A percentile compares a stretch with the other conserved stretches of the same genome.
These are phyloP conservation scores for Portunus trituberculatus DNA, from an alignment of 1,140 invertebrate species.

Conservation along the genomic window DNA sequence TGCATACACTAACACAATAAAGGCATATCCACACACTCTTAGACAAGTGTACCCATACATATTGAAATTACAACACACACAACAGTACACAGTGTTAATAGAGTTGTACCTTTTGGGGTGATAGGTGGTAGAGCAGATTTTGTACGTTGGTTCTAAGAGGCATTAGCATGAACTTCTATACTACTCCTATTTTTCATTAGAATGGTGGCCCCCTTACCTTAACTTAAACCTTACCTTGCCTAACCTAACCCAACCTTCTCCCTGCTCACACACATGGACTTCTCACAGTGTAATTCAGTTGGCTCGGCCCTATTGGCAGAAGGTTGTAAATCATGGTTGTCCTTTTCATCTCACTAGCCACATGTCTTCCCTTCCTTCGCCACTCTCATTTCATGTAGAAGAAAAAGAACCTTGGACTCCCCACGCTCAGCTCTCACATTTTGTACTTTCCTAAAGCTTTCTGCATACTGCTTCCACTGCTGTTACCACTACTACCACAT, in stretches of 20 bases:
- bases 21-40: conserved; percentile 8
- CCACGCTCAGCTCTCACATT: conserved; percentile 4
- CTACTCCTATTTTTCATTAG: conserved; percentile 41
- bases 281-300: conserved; percentile 49
- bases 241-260: background rate
- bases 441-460: background rate
- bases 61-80: conserved; percentile 26
- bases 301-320: conserved; percentile 60
- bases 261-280: conserved; percentile 34
- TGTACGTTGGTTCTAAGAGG: conserved; percentile 67
- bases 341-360: conserved; percentile 26
- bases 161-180: conserved; percentile 62
- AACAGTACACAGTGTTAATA: conserved; percentile 38
- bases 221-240: background rate
- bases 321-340: conserved; percentile 73
- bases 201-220: conserved; percentile 54
- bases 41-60: background rate
- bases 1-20: conserved; percentile 30
- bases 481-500: background rate
- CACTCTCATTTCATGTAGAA: background rate
- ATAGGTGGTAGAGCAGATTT: conserved; percentile 67
- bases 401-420: background rate
- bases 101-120: conserved; percentile 58
- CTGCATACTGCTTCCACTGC: background rate
- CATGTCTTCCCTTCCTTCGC: conserved; percentile 17